Evolutionary conservation across 2,113 vertebrate species (phyloP), one percentile per base, ranked within the genome.

Genomic region (Callaeas wilsoni): DNA sequence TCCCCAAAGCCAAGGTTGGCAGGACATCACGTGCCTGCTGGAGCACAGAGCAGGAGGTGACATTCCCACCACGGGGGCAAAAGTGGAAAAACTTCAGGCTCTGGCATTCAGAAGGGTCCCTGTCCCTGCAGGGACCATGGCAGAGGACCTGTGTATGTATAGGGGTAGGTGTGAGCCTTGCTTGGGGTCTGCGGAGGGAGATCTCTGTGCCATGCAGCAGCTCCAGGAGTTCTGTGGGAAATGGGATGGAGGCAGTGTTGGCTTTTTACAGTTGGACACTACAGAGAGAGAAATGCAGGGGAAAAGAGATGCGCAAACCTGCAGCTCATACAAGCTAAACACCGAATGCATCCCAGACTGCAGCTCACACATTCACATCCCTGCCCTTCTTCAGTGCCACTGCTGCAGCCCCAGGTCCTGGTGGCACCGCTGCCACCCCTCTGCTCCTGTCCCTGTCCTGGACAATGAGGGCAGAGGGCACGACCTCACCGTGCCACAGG

Each of bases 51-150:
- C 74, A 46, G 41, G 41, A 37, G 4, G 6, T 37, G 14, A 64
- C 3, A 1, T 21, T 50, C 20, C 47, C 37, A 63, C 25, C 0
- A 0, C 0, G 1, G 26, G 22, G 12, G 3, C 0, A 6, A 39
- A 60, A 53, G 16, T 8, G 29, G 25, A 8, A 37, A 2, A 6
- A 13, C 22, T 35, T 25, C 55, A 59, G 35, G 12, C 0, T 6
- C n/a, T 14, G 1, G 0, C 19, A 16, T 21, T 21, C 4, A 10
- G 32, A 19, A 69, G 67, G 30, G 13, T 64, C 29, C 6, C 0
- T 6, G 15, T 64, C 19, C 81, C 53, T 0, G 0, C 59, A 59
- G 55, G 2, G 57, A 9, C 32, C 46, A 13, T 0, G 2, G 22
- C 71, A 47, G 50, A 29, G 50, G 22, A 29, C 21, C 44, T 18